These are phyloP conservation scores for Microctonus brassicae DNA, from an alignment of 2,888 invertebrate species.

Conservation along the genomic window DNA sequence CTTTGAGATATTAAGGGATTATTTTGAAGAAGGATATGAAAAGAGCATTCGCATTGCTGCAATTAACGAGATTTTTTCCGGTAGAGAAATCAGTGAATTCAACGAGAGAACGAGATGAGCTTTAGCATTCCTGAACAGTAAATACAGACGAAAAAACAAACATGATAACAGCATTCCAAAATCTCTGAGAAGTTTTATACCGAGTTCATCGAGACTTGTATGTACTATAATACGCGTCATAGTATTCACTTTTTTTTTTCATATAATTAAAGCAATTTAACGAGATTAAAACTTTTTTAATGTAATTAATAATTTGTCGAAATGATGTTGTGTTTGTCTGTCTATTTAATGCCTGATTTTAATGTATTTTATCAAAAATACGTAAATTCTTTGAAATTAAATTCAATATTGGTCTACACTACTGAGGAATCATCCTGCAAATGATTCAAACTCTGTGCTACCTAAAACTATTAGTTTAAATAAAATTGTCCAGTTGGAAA, in stretches of 20 bases:
- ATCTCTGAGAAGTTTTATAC: constrained; percentile 4
- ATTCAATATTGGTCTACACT: not conserved
- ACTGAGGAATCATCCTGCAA: not conserved
- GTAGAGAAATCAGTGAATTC: constrained; percentile 4
- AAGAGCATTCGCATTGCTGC: constrained; percentile 2
- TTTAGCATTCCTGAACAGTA: constrained; percentile 18
- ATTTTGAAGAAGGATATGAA: not conserved
- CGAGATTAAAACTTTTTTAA: constrained; percentile 1
- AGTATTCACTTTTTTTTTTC: not conserved
- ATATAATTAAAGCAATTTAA: constrained; percentile 4
- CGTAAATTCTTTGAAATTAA: not conserved
- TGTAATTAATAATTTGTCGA: not conserved
- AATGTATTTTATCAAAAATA: not conserved
- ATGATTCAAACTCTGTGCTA: not conserved
- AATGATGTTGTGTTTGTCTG: not conserved
- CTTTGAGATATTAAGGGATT: not conserved
- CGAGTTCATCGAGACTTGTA: not conserved
- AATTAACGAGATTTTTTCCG: constrained; percentile 18
- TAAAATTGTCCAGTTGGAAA: constrained; percentile 22
- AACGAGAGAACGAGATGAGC: not conserved
- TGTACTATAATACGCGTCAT: not conserved
- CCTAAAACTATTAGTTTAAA: constrained; percentile 8
- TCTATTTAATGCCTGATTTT: not conserved
- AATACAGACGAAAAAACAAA: constrained; percentile 23
- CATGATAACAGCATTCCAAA: constrained; percentile 16